Percentiles rank a stretch among this genome's conserved stretches.
Evolutionary conservation across 2,113 vertebrate species (phyloP).

Genomic region (Dicaeum eximium): DNA sequence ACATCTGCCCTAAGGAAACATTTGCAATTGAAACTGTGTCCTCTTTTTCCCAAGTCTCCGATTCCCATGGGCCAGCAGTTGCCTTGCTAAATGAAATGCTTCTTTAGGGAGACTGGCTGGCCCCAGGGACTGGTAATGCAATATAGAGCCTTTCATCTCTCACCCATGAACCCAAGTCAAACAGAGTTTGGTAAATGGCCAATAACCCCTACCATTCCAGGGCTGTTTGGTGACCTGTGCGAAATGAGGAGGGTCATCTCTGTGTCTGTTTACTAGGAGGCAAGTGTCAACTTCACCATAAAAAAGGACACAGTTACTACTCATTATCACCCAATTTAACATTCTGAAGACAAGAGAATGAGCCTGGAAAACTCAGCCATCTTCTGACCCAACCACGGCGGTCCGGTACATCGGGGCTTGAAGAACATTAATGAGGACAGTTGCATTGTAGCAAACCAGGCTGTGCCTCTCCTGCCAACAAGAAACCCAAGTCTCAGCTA

Average conservation of each 20-base stretch:
- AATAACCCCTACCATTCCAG: conserved; percentile 33
- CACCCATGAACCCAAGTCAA: conserved; percentile 57
- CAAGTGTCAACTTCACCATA: conserved; percentile 42
- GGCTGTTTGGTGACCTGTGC: conserved; percentile 45
- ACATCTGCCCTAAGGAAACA: conserved; percentile 11
- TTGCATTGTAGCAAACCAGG: background rate
- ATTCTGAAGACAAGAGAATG: conserved; percentile 22
- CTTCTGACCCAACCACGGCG: background rate
- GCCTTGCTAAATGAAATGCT: conserved; percentile 16
- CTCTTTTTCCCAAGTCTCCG: background rate
- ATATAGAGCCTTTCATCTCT: conserved; percentile 44
- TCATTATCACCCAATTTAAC: conserved; percentile 49
- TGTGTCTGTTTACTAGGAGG: conserved; percentile 44
- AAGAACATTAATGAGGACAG: conserved; percentile 8
- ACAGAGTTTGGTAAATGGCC: conserved; percentile 52
- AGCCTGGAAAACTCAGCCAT: background rate
- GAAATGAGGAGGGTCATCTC: conserved; percentile 51
- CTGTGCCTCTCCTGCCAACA: background rate
- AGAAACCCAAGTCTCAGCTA: background rate
- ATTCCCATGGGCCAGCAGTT: background rate
- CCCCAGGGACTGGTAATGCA: conserved; percentile 18
- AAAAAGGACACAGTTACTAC: conserved; percentile 1
- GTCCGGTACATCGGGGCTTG: background rate
- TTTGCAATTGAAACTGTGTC: background rate
- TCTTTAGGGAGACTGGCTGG: background rate